These are phyloP conservation scores for Tor tambroides DNA, from an alignment of 2,113 vertebrate genomes.

Conservation along the genomic window DNA sequence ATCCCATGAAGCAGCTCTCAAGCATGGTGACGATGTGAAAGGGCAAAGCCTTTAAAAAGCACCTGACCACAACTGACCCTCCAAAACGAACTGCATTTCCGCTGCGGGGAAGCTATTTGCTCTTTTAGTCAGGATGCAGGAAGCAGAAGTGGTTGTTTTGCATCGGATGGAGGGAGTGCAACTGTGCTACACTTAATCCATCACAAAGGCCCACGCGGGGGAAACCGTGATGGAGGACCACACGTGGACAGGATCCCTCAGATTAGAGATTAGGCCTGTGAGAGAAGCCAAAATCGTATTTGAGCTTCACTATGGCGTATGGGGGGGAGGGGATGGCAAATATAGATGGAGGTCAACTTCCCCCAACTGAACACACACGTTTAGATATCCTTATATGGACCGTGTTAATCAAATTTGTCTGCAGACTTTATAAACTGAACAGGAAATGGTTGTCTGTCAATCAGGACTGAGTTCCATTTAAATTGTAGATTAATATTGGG, in stretches of 20 bases:
- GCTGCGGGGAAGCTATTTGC: background rate
- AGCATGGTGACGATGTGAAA: background rate
- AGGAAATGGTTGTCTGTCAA: background rate
- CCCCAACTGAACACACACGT: background rate
- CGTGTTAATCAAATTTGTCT: background rate
- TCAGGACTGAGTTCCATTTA: constrained; percentile 1
- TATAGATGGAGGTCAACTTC: background rate
- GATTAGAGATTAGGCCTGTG: constrained; percentile 26
- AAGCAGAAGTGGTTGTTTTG: background rate
- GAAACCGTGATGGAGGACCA: constrained; percentile 8
- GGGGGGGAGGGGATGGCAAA: background rate
- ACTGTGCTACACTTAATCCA: constrained; percentile 11
- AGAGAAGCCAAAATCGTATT: constrained; percentile 40
- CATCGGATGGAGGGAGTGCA: background rate
- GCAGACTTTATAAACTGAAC: background rate
- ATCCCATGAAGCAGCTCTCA: background rate
- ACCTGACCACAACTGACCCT: background rate
- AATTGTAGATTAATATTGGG: background rate
- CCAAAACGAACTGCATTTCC: background rate
- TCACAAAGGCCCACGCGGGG: background rate
- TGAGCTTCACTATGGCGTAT: background rate
- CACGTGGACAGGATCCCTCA: constrained; percentile 41
- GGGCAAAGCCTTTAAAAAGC: constrained; percentile 1
- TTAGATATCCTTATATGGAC: background rate
- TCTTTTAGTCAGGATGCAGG: background rate